Percentiles rank a stretch among this genome's conserved stretches.
These are phyloP conservation scores for Panulirus ornatus DNA, from an alignment of 1,140 invertebrate genomes.

Conservation along the genomic window DNA sequence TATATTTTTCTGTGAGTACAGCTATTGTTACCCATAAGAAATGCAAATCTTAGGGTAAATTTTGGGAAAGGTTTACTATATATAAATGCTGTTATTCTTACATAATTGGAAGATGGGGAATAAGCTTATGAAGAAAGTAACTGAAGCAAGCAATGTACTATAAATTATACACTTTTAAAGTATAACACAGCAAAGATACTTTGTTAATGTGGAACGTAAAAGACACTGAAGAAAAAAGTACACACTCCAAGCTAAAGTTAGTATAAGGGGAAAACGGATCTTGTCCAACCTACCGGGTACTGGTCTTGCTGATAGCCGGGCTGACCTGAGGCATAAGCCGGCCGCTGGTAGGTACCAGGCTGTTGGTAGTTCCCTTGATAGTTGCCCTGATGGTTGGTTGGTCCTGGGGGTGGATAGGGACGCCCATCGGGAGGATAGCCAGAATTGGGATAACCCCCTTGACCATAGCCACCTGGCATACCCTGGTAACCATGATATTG, in stretches of 20 bases:
- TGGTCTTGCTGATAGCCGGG: constrained; percentile 73
- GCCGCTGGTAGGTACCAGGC: constrained; percentile 72
- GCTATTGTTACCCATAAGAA: neutral
- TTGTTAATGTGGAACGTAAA: constrained; percentile 20
- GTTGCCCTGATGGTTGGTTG: constrained; percentile 74
- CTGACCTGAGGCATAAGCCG: constrained; percentile 66
- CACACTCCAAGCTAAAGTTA: constrained; percentile 10
- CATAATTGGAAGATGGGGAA: neutral
- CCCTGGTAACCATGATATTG: constrained; percentile 77
- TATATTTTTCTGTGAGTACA: constrained; percentile 2
- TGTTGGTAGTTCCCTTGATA: constrained; percentile 74
- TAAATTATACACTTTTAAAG: constrained; percentile 37
- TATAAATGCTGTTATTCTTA: neutral
- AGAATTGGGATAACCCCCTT: constrained; percentile 70
- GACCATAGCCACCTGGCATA: constrained; percentile 73
- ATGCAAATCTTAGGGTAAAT: neutral
- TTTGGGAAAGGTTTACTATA: neutral
- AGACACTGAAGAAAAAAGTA: constrained; percentile 23
- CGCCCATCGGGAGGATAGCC: constrained; percentile 73
- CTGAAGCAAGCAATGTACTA: constrained; percentile 41
- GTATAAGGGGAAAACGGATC: neutral
- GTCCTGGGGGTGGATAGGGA: constrained; percentile 70
- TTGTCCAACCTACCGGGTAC: constrained; percentile 66
- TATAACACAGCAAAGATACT: constrained; percentile 33
- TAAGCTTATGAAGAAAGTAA: constrained; percentile 9